Percentiles rank a stretch among this genome's conserved stretches.
phyloP scores from a whole-genome alignment of 2,888 invertebrate genomes.

The Heliconius sara region DNA sequence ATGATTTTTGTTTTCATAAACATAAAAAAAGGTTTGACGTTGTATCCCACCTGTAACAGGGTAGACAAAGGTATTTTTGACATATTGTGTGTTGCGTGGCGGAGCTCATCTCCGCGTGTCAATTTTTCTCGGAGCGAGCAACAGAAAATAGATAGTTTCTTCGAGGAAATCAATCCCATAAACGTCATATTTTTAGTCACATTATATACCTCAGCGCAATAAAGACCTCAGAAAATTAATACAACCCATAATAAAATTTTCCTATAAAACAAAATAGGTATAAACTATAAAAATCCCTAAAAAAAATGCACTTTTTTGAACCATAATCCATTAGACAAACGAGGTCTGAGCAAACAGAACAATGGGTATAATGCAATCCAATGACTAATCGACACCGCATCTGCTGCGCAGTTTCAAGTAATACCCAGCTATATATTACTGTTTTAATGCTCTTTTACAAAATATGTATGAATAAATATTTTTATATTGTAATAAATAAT shows the following conservation, averaged over 20 bases:
- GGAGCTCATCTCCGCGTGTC: neutral
- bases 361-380: conserved; percentile 47
- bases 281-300: conserved; percentile 28
- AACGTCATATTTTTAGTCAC: neutral
- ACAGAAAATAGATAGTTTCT: neutral
- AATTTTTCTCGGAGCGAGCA: neutral
- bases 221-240: neutral
- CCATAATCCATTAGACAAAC: conserved; percentile 51
- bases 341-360: conserved; percentile 48
- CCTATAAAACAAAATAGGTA: neutral
- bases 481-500: neutral
- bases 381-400: conserved; percentile 50
- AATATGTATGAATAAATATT: conserved; percentile 21
- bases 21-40: too few relatives aligned
- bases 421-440: conserved; percentile 45
- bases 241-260: neutral
- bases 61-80: too few relatives aligned
- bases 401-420: conserved; percentile 44
- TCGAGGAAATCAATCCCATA: neutral
- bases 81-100: neutral
- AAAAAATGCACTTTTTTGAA: conserved; percentile 37
- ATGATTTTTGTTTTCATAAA: too few relatives aligned
- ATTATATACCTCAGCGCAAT: too few relatives aligned
- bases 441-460: conserved; percentile 44
- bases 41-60: too few relatives aligned